Evolutionary conservation across 2,797 vertebrate genomes (phyloP), one percentile per base, ranked within the genome.

Genomic region (Rhinophrynus dorsalis): DNA sequence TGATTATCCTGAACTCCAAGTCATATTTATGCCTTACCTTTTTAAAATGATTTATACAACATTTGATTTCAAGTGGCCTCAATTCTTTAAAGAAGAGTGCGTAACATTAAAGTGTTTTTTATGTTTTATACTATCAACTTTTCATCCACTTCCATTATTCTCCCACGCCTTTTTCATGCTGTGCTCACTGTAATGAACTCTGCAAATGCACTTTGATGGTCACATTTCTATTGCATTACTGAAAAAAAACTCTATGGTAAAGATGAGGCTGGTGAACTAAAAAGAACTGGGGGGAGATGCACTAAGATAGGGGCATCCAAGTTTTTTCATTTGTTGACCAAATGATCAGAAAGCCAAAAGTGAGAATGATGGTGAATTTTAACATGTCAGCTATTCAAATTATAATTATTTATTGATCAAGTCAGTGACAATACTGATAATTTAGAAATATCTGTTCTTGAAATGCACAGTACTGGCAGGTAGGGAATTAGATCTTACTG

Each of bases 151-250:
- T 81, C 79, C 74, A 68, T 77, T 82, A 79, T 85, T 78, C 69
- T 80, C 80, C 77, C 78, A 82, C 80, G 65, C 77, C 79, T 80
- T 75, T 27, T 61, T 51, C 68, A 69, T 51, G 68, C 74, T 77
- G 68, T 58, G 58, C 57, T 61, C 72, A 54, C 75, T 76, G 24
- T 54, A 65, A 76, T 78, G 77, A 59, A 60, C 45, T 78, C 78
- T 78, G 67, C 74, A 85, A 83, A 82, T 84, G 77, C 81, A 77
- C 80, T 84, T 83, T 85, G 81, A 81, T 84, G 84, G 83, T 83
- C 80, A 76, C 79, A 67, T 58, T 30, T 20, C 54, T n/a, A n/a
- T 68, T 13, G 30, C 45, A 40, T 50, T 60, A 20, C 21, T 2
- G 21, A 23, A 40, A 54, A 50, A 52, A 55, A 42, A 12, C n/a